phyloP scores from a whole-genome alignment of 2,797 vertebrate genomes.

The Melanitta fusca region DNA sequence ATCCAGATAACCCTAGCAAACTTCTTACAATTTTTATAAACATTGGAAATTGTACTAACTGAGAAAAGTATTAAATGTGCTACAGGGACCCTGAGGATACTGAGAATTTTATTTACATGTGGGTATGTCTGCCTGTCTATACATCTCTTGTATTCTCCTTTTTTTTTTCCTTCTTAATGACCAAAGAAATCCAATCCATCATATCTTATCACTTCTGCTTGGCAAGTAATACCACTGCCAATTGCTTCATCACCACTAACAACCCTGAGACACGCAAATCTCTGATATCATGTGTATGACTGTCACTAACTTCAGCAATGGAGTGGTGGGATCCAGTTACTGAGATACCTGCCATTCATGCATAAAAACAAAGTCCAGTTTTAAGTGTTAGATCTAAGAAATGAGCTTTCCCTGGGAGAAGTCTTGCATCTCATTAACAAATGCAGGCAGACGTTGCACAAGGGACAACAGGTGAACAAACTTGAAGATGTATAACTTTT shows the following conservation, averaged over 20 bases:
- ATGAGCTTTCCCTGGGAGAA: not conserved
- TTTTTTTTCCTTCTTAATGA: not conserved
- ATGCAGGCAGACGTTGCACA: not conserved
- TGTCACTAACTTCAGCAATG: not conserved
- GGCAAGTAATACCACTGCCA: not conserved
- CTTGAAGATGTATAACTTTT: not conserved
- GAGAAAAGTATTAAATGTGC: not conserved
- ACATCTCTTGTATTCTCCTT: not conserved
- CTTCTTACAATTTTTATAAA: not conserved
- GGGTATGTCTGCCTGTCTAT: not conserved
- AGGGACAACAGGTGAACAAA: not conserved
- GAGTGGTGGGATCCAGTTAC: fast-evolving
- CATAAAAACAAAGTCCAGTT: not conserved
- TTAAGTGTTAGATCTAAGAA: not conserved
- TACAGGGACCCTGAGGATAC: not conserved
- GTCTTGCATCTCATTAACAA: not conserved
- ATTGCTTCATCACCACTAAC: not conserved
- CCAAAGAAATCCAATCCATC: not conserved
- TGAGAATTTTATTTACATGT: not conserved
- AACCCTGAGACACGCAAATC: not conserved
- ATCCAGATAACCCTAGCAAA: not conserved
- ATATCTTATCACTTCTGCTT: not conserved
- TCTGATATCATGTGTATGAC: not conserved
- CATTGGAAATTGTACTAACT: not conserved
- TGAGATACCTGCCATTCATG: not conserved